Evolutionary conservation across 2,797 vertebrate genomes (phyloP), one percentile per base, ranked within the genome.

Genomic region (Gallinago solitaria): DNA sequence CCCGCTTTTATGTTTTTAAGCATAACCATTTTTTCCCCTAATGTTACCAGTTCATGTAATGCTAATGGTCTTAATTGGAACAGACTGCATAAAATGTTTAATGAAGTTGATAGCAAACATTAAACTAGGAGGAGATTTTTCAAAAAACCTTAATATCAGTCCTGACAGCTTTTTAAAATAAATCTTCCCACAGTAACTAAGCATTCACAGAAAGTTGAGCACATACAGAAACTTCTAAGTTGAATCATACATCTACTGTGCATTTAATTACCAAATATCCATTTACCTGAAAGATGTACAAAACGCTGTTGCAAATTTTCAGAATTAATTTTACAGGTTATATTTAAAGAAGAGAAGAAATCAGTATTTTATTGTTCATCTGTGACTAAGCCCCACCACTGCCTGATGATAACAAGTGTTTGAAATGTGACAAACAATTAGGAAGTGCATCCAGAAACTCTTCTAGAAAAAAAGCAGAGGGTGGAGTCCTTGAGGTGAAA

Each of bases 21-120:
- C 63, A 84, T 41, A 95, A 84, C 23, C 11, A 7, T 43, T 87
- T 80, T 51, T 63, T 9, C 1, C 2, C n/a, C 41, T n/a, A 37
- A 78, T 35, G 43, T 81, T 87, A 80, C 53, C 7, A 10, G 48
- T 51, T 91, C 67, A 32, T 37, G 51, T 65, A 75, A 74, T 70
- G 35, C 16, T 95, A 95, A 93, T 79, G 67, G 53, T 84, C 71
- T 87, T 94, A 90, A 96, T 47, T 93, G 85, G 80, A 54, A 77
- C n/a, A 53, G 64, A 45, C 16, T 6, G 4, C 45, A 70, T 24
- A 39, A 86, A 90, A 60, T 25, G 80, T 73, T 88, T 91, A 88
- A 90, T 82, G 33, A 84, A 81, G n/a, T 83, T 90, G 74, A 68
- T 4, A 91, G 56, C 28, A 93, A 91, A 88, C 20, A 60, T 69